These are phyloP conservation scores for Columba guinea DNA, from an alignment of 2,797 vertebrate species.

Conservation along the genomic window DNA sequence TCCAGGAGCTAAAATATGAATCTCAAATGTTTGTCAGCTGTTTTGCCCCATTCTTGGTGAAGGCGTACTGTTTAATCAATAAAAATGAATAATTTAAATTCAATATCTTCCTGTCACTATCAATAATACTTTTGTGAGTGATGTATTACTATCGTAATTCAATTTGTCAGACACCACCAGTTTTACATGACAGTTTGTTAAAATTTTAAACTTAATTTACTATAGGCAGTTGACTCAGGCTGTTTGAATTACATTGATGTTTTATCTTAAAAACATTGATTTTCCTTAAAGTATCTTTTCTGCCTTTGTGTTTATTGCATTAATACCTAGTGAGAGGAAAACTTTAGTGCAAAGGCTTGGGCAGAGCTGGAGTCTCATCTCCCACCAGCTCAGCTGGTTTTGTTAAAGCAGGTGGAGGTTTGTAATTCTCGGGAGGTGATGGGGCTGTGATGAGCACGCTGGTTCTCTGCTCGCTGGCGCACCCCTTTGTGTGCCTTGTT, in stretches of 20 bases:
- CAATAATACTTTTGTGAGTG: slow-evolving; percentile 83
- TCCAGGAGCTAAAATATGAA: slow-evolving; percentile 61
- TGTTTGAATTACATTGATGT: slow-evolving; percentile 71
- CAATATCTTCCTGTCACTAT: slow-evolving; percentile 82
- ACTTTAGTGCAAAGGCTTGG: background rate
- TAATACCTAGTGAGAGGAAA: slow-evolving; percentile 51
- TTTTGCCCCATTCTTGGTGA: slow-evolving; percentile 71
- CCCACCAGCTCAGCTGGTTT: background rate
- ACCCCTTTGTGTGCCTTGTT: background rate
- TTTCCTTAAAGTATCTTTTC: slow-evolving; percentile 68
- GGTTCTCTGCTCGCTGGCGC: background rate
- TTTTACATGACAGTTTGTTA: slow-evolving; percentile 79
- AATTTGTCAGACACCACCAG: slow-evolving; percentile 79
- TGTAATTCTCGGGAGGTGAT: background rate
- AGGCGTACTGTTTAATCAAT: slow-evolving; percentile 78
- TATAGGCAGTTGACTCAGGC: slow-evolving; percentile 70
- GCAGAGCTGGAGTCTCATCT: background rate
- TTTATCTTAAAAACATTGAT: slow-evolving; percentile 80
- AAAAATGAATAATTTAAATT: slow-evolving; percentile 88
- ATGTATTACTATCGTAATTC: slow-evolving; percentile 80
- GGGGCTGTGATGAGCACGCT: rapidly evolving
- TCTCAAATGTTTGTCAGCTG: slow-evolving; percentile 66
- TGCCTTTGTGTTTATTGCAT: slow-evolving; percentile 71
- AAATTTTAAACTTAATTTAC: slow-evolving; percentile 83
- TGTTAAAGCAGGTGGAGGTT: background rate